Percentiles rank a stretch among this genome's conserved stretches.
These are phyloP conservation scores for Epizoanthus scotinus DNA, from an alignment of 92 coral and sea anemone species.

Conservation along the genomic window DNA sequence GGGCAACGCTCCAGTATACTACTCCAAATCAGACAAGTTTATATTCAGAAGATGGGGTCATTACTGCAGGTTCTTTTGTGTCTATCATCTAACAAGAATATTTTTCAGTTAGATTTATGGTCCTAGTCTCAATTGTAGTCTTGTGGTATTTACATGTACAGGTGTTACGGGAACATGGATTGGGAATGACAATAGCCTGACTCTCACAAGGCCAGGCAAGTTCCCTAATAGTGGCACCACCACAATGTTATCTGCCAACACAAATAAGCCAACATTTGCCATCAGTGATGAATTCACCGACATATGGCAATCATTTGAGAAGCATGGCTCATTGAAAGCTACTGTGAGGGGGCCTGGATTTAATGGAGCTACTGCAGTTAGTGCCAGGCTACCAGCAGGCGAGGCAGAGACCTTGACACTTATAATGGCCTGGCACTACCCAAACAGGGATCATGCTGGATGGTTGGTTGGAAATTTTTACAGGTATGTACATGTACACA, in stretches of 20 bases:
- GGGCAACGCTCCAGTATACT: no score
- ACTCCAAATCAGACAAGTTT: no score
- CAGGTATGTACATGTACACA: conserved; percentile 42
- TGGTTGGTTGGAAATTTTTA: conserved; percentile 74
- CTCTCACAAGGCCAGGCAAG: conserved; percentile 64
- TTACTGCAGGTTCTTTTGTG: no score
- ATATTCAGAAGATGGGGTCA: no score
- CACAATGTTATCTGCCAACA: conserved; percentile 67
- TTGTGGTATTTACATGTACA: conserved; percentile 45
- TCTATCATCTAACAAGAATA: not conserved
- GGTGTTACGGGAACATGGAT: conserved; percentile 82
- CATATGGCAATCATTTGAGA: conserved; percentile 66
- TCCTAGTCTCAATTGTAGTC: not conserved
- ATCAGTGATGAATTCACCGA: conserved; percentile 71
- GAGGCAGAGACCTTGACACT: conserved; percentile 73
- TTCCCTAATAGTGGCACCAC: conserved; percentile 81
- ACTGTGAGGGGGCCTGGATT: conserved; percentile 62
- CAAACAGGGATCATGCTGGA: conserved; percentile 84
- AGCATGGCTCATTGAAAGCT: conserved; percentile 58
- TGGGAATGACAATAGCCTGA: conserved; percentile 53
- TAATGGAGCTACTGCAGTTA: conserved; percentile 76
- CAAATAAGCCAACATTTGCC: conserved; percentile 66
- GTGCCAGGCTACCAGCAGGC: conserved; percentile 77
- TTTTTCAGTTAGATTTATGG: no score
- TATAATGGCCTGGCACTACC: conserved; percentile 88